Percentiles rank a stretch among this genome's conserved stretches.
Conservation (phyloP, 2,888 invertebrate genomes). For the Pelosia muscerda region DNA sequence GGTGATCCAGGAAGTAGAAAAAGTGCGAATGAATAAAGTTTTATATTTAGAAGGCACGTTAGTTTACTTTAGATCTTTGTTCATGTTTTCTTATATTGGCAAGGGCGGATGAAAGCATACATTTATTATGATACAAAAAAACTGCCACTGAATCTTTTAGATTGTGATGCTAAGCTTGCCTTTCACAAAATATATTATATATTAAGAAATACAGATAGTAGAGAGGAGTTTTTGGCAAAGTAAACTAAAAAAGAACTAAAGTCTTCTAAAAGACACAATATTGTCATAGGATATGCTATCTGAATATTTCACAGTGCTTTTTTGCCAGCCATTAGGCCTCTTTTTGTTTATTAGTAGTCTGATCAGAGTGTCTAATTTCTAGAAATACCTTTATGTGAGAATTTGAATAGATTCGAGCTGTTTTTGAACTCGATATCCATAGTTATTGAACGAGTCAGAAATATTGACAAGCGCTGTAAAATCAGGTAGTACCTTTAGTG, state of each 20-base stretch:
- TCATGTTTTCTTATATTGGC: slow-evolving; percentile 7
- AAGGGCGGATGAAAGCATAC: slow-evolving; percentile 26
- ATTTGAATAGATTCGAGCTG: no score
- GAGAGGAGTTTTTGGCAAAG: background rate
- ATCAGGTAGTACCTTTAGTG: no score
- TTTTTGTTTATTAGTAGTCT: background rate
- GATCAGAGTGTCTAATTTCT: background rate
- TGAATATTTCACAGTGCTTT: background rate
- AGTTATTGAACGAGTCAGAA: no score
- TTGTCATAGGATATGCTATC: background rate
- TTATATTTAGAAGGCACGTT: background rate
- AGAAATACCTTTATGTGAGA: no score
- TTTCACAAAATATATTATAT: background rate
- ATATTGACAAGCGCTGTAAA: no score
- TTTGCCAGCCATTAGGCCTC: background rate
- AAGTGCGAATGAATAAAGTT: background rate
- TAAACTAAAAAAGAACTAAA: background rate
- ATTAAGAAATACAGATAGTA: background rate
- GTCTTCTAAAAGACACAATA: background rate
- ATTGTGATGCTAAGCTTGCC: slow-evolving; percentile 8
- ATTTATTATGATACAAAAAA: slow-evolving; percentile 42
- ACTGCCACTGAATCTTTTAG: slow-evolving; percentile 1
- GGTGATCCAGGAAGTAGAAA: slow-evolving; percentile 7
- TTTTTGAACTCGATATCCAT: no score
- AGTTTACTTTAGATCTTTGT: background rate